Percentiles rank a stretch among this genome's conserved stretches.
Conservation (phyloP, 2,888 invertebrate genomes). For the Drosophila imparisetae region DNA sequence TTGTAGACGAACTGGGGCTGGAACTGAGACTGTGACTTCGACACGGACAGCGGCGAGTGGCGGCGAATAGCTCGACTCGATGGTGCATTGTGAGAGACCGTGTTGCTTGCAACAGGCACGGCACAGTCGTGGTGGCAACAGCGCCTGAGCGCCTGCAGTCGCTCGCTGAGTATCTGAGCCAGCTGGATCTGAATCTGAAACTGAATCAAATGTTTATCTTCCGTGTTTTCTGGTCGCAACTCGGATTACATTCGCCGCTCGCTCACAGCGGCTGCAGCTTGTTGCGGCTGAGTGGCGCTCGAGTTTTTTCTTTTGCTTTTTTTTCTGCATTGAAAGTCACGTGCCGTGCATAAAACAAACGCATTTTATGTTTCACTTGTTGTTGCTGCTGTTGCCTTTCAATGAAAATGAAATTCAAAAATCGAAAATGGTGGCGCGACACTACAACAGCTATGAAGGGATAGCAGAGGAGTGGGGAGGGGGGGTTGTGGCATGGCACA, state of each 20-base stretch:
- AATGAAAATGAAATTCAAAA: conserved; percentile 73
- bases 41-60: conserved; percentile 36
- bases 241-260: conserved; percentile 34
- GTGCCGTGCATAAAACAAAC: conserved; percentile 76
- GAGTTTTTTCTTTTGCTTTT: background rate
- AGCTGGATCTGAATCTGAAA: conserved; percentile 13
- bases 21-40: conserved; percentile 15
- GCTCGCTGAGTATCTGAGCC: conserved; percentile 10
- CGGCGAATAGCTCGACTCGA: conserved; percentile 4
- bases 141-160: conserved; percentile 48
- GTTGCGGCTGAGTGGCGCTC: conserved; percentile 76
- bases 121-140: conserved; percentile 47
- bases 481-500: conserved; percentile 2
- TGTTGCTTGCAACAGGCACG: conserved; percentile 16
- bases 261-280: conserved; percentile 2
- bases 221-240: conserved; percentile 57
- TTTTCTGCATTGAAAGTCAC: conserved; percentile 70
- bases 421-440: conserved; percentile 64
- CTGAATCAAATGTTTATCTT: conserved; percentile 66
- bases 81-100: conserved; percentile 14
- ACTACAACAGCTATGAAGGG: conserved; percentile 30
- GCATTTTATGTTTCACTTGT: conserved; percentile 60
- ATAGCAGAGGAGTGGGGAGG: background rate
- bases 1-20: conserved; percentile 11
- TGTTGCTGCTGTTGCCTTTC: conserved; percentile 45